Conservation (phyloP, 2,113 vertebrate species). For the Fulmarus glacialis region DNA sequence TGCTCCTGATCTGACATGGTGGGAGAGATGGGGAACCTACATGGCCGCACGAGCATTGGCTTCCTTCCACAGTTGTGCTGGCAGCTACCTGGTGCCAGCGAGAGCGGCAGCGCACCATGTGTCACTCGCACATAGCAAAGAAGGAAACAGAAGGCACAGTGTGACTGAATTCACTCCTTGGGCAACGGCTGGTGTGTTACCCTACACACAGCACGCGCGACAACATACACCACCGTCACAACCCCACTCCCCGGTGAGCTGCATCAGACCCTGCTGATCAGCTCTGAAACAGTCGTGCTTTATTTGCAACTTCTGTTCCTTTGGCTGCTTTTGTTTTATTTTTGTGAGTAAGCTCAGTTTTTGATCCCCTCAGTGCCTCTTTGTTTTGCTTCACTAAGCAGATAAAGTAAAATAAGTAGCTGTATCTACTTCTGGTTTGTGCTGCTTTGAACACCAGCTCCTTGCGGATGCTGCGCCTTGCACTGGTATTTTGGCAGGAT, state of each 20-base stretch:
- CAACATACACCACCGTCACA: background rate
- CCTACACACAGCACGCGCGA: rapidly evolving
- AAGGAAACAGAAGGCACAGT: rapidly evolving
- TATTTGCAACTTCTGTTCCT: background rate
- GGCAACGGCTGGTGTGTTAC: rapidly evolving
- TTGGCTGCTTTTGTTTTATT: background rate
- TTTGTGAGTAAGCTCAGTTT: background rate
- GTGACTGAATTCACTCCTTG: rapidly evolving
- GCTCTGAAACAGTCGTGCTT: background rate
- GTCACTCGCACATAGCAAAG: rapidly evolving
- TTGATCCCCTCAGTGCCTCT: background rate
- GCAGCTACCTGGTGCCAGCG: background rate
- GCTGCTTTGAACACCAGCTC: background rate
- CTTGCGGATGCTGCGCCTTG: background rate
- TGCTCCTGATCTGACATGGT: background rate
- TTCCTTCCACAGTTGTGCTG: background rate
- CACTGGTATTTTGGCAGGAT: background rate
- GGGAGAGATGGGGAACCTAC: rapidly evolving
- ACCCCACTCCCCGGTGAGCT: background rate
- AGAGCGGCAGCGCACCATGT: rapidly evolving
- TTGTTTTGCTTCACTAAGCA: background rate
- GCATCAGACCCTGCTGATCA: rapidly evolving
- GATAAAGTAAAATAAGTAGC: background rate
- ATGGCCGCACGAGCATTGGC: rapidly evolving
- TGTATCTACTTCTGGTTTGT: background rate